Conservation (phyloP, 2,797 vertebrate species). For the Myripristis murdjan region DNA sequence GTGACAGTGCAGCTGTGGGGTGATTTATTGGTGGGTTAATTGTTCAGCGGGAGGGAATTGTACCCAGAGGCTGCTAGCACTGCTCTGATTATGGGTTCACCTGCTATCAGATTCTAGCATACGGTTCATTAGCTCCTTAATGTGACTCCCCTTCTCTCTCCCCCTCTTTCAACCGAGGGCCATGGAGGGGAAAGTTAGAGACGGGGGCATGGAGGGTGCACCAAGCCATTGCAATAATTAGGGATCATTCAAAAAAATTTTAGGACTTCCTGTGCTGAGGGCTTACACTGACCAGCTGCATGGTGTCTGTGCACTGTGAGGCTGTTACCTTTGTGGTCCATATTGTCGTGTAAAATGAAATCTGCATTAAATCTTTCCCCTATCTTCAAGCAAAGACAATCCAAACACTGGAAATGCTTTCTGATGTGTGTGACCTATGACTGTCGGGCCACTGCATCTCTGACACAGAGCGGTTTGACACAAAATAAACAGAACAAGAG, state of each 20-base stretch:
- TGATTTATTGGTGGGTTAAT: constrained; percentile 82
- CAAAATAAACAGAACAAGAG: constrained; percentile 5
- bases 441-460: not conserved
- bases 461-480: constrained; percentile 5
- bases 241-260: constrained; percentile 50
- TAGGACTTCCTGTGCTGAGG: constrained; percentile 56
- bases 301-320: constrained; percentile 42
- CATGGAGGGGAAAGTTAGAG: constrained; percentile 34
- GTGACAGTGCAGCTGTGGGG: constrained; percentile 74
- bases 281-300: constrained; percentile 50
- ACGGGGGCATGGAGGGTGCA: constrained; percentile 36
- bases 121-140: constrained; percentile 71
- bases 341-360: too few relatives aligned
- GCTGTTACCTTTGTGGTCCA: not conserved
- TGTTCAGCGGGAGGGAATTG: constrained; percentile 69
- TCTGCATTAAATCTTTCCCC: not conserved
- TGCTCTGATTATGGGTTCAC: constrained; percentile 72
- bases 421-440: constrained; percentile 21
- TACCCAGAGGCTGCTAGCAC: constrained; percentile 56
- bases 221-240: constrained; percentile 65
- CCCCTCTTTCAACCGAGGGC: constrained; percentile 16
- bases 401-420: constrained; percentile 15
- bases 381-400: not conserved
- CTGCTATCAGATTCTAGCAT: constrained; percentile 72
- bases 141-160: constrained; percentile 22